Conservation (phyloP, 2,888 invertebrate genomes). For the Scaptomyza polygonia region DNA sequence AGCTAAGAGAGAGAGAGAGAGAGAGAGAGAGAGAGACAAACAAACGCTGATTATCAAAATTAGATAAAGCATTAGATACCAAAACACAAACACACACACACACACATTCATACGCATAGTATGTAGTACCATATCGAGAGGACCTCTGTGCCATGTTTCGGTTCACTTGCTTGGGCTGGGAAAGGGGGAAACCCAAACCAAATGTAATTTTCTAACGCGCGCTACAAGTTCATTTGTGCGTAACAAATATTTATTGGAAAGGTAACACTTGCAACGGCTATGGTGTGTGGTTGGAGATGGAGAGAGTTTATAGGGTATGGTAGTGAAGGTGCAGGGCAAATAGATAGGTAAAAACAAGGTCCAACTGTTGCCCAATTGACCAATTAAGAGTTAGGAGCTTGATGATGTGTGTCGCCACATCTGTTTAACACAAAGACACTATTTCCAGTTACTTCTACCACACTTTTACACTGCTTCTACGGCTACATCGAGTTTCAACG, state of each 20-base stretch:
- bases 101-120: conserved; percentile 23
- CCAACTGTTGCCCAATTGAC: conserved; percentile 71
- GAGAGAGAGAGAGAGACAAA: conserved; percentile 57
- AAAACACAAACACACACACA: conserved; percentile 39
- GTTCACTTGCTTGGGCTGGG: conserved; percentile 58
- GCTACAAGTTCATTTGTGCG: conserved; percentile 76
- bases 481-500: conserved; percentile 40
- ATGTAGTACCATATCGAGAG: conserved; percentile 33
- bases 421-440: conserved; percentile 25
- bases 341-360: conserved; percentile 17
- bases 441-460: conserved; percentile 1
- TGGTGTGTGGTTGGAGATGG: not conserved
- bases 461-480: conserved; percentile 1
- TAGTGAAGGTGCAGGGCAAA: conserved; percentile 7
- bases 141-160: conserved; percentile 49
- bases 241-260: conserved; percentile 81
- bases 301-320: too few relatives aligned
- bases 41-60: conserved; percentile 70
- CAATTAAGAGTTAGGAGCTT: conserved; percentile 63
- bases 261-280: conserved; percentile 70
- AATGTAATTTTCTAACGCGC: conserved; percentile 66
- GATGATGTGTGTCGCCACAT: conserved; percentile 62
- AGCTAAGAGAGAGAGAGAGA: conserved; percentile 49
- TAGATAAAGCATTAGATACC: conserved; percentile 71
- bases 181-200: conserved; percentile 10